Base-by-base conservation (phyloP, 1,140 invertebrate species). In the Cydia fagiglandana region DNA sequence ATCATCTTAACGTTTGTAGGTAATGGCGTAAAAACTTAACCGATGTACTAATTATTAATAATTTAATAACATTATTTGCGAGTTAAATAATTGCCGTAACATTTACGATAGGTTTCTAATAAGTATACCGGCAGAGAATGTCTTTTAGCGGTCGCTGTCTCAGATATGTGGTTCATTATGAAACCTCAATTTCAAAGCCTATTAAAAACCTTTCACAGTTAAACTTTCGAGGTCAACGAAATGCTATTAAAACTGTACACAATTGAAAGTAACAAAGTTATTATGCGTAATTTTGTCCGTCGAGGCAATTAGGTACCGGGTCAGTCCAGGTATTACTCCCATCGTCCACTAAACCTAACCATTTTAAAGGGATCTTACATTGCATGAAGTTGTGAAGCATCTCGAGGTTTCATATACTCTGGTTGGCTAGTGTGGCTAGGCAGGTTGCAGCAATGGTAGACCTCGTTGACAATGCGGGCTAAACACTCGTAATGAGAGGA, bases 401-500 rank as follows among this genome's bases (percentile, higher is more conserved):
- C 13, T 70, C 12, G 15, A 73, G 34, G 38, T 73, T 13, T 47
- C 53, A 64, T 24, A 68, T 76, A 73, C 4, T 6, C 47, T 75
- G 73, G 68, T 75, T 34, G 4, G 12, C 53, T 56, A 45, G 74
- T 73, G 78, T 76, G 28, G 64, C 47, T 20, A 41, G n/a, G 24
- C 24, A 53, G 12, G 47, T n/a, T 34, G 47, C 38, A 17, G 41
- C 28, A 56, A 77, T 73, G 24, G 30, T 45, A 38, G 20, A 20
- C 61, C 34, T 45, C 28, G 28, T 61, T 61, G 75, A 77, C 80
- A 73, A 81, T 83, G 75, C 80, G 74, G 76, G 76, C 78, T 85
- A 81, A 86, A 83, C 76, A 81, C 73, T 70, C 77, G 77, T 83
- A 81, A 85, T 84, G 79, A 82, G 79, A 73, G 74, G 78, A 79